Evolutionary conservation across 2,113 vertebrate species (phyloP), one percentile per base, ranked within the genome.

Genomic region (Xiphophorus couchianus): DNA sequence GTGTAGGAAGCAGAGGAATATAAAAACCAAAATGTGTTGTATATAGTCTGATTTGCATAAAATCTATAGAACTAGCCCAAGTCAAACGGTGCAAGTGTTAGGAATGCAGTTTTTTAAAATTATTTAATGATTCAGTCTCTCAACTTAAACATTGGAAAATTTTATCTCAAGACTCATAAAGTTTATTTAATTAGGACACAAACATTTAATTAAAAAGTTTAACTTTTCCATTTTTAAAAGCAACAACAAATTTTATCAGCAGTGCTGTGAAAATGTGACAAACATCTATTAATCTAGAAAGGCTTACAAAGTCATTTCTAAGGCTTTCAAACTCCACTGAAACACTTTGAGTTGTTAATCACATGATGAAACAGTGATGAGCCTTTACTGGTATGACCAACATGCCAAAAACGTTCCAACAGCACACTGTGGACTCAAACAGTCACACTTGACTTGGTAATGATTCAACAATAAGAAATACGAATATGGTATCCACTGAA

Each of bases 41-140:
- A 63, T 69, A 42, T 42, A 42, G 39, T 19, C 15, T 4, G 19
- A 82, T 88, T 83, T 84, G 76, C 81, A 84, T 84, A 82, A 71
- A 84, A 71, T 28, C 65, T 19, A 27, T 77, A 77, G 48, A 77
- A 39, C 25, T 64, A 65, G 42, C 71, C 62, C 6, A 68, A 44
- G 48, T 62, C 73, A 15, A 39, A 65, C 22, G 31, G 62, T 0
- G 48, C 60, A 39, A 63, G 35, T 8, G 37, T 66, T 22, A 37
- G 11, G 13, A 28, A 76, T 5, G 33, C 37, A 42, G 39, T 62
- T 17, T 61, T 37, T 61, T 1, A 28, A 28, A 28, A 28, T 28
- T 28, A 28, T 17, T 62, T 31, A 2, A 31, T 62, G 5, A 30
- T 8, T 62, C 6, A 29, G 29, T 62, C 3, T 31, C 17, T 58